These are phyloP conservation scores for Caerostris extrusa DNA, from an alignment of 1,140 invertebrate genomes.

Conservation along the genomic window DNA sequence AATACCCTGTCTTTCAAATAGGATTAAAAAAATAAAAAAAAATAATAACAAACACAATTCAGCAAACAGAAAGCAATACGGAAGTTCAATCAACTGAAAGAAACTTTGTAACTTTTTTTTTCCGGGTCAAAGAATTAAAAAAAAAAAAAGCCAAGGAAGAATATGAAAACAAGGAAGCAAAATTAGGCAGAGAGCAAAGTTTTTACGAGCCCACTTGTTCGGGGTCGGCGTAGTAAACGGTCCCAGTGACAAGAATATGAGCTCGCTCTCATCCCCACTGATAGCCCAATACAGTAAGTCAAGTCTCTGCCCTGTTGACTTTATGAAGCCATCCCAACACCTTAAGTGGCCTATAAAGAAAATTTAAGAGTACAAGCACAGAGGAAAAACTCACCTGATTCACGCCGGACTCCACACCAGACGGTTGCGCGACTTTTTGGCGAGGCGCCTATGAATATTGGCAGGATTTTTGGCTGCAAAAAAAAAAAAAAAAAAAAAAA, in stretches of 20 bases:
- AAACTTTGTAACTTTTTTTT: not conserved
- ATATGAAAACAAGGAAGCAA: not conserved
- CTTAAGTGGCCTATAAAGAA: conserved; percentile 77
- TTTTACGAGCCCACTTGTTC: conserved; percentile 57
- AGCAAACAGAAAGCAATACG: not conserved
- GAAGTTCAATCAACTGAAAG: not conserved
- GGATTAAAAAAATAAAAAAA: no score
- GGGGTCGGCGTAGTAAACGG: conserved; percentile 66
- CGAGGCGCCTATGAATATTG: not conserved
- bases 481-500: not conserved
- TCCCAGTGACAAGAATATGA: conserved; percentile 73
- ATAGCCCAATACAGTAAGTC: conserved; percentile 73
- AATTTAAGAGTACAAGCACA: conserved; percentile 73
- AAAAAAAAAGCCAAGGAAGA: not conserved
- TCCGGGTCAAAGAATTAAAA: not conserved
- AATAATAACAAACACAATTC: not conserved
- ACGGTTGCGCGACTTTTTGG: not conserved
- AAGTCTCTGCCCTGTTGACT: conserved; percentile 75
- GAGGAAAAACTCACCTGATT: conserved; percentile 76
- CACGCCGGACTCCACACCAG: not conserved
- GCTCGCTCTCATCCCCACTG: conserved; percentile 68
- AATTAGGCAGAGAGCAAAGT: not conserved
- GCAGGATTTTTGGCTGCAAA: not conserved
- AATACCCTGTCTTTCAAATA: no score
- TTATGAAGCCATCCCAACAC: conserved; percentile 76